Evolutionary conservation across 2,113 vertebrate species (phyloP).

Genomic region (Puntigrus tetrazona): DNA sequence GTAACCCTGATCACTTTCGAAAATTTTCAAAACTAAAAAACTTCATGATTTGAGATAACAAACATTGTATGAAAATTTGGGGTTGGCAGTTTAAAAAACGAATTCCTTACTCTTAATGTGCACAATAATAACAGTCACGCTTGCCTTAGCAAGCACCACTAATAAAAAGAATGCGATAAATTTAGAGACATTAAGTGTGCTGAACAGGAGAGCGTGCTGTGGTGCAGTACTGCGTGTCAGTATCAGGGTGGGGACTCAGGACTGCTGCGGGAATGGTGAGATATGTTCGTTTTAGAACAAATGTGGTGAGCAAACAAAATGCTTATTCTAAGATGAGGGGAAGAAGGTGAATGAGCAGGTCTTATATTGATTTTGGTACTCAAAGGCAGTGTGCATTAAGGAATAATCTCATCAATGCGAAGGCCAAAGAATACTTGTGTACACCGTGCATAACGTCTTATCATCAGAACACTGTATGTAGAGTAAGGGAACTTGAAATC

Average conservation of each 20-base stretch:
- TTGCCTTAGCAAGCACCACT: background rate
- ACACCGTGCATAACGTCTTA: background rate
- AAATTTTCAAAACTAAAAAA: background rate
- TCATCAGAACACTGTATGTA: background rate
- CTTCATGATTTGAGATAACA: background rate
- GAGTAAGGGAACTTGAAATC: too few relatives aligned
- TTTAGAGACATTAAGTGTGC: background rate
- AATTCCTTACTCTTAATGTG: background rate
- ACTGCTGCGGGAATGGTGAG: slow-evolving; percentile 27
- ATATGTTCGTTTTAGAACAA: background rate
- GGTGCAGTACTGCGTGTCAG: slow-evolving; percentile 15
- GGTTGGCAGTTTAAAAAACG: background rate
- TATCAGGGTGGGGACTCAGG: slow-evolving; percentile 18
- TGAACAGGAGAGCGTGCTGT: background rate
- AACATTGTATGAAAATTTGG: background rate
- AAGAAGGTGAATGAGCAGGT: background rate
- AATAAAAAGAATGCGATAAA: slow-evolving; percentile 6
- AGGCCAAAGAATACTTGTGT: background rate
- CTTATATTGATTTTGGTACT: background rate
- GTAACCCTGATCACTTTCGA: background rate
- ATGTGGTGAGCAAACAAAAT: background rate
- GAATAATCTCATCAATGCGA: background rate
- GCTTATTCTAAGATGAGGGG: background rate
- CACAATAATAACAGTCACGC: background rate
- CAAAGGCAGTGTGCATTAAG: background rate